phyloP scores from a whole-genome alignment of 2,113 vertebrate species.

The Budorcas taxicolor region DNA sequence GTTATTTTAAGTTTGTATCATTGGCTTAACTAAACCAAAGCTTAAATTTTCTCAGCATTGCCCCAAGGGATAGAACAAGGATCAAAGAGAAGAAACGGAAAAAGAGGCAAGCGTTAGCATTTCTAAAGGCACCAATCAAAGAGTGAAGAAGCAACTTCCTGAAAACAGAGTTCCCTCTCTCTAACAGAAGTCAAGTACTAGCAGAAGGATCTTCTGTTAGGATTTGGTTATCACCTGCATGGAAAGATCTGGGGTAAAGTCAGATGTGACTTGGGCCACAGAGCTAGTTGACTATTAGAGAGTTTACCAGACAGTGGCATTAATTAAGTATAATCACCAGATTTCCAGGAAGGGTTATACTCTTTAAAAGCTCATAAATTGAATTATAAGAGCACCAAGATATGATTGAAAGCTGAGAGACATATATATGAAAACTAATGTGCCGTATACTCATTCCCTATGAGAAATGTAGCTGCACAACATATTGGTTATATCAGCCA shows the following conservation, averaged over 20 bases:
- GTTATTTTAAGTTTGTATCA: not conserved
- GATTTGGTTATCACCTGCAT: not conserved
- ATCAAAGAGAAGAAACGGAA: not conserved
- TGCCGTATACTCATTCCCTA: not conserved
- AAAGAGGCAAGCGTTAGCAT: not conserved
- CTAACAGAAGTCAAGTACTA: not conserved
- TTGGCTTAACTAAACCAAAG: not conserved
- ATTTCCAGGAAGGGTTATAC: not conserved
- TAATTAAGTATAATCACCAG: not conserved
- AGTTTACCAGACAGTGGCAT: not conserved
- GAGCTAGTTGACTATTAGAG: not conserved
- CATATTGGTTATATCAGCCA: not conserved
- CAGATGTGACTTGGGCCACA: not conserved
- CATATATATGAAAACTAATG: not conserved
- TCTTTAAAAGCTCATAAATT: slow-evolving; percentile 9
- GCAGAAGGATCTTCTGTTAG: not conserved
- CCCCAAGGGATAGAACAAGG: not conserved
- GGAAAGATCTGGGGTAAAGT: not conserved
- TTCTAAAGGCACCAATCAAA: not conserved
- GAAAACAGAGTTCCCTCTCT: not conserved
- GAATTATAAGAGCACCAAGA: not conserved
- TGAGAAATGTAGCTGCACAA: not conserved
- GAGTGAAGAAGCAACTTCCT: not conserved
- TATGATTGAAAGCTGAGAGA: not conserved
- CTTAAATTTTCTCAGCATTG: slow-evolving; percentile 5